Evolutionary conservation across 2,113 vertebrate genomes (phyloP).

Genomic region (Lontra canadensis): DNA sequence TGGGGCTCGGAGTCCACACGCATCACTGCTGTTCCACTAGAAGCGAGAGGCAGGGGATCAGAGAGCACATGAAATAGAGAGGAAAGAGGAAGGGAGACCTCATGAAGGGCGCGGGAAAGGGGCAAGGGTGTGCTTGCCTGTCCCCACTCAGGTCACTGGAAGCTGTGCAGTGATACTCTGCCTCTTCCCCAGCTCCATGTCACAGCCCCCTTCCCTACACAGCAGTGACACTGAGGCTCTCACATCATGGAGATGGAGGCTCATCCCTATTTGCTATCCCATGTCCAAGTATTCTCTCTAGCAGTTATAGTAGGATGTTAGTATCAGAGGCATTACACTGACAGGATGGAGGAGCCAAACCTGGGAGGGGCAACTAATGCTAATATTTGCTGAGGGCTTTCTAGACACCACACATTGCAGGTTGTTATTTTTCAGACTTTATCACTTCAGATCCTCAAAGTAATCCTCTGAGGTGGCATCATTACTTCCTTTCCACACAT

Average conservation of each 20-base stretch:
- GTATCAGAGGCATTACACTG: not conserved
- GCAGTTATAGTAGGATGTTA: not conserved
- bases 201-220: not conserved
- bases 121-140: not conserved
- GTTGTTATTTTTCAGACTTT: not conserved
- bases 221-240: not conserved
- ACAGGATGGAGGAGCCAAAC: not conserved
- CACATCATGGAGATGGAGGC: not conserved
- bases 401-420: not conserved
- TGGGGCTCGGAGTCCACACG: not conserved
- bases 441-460: not conserved
- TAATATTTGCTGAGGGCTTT: not conserved
- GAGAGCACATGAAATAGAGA: not conserved
- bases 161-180: not conserved
- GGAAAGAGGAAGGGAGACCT: not conserved
- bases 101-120: not conserved
- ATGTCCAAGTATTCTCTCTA: not conserved
- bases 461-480: not conserved
- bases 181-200: not conserved
- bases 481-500: not conserved
- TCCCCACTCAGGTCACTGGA: not conserved
- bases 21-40: not conserved
- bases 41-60: not conserved
- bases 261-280: not conserved
- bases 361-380: not conserved